Conservation (phyloP, 2,797 vertebrate species). For the Arrhamphus sclerolepis region DNA sequence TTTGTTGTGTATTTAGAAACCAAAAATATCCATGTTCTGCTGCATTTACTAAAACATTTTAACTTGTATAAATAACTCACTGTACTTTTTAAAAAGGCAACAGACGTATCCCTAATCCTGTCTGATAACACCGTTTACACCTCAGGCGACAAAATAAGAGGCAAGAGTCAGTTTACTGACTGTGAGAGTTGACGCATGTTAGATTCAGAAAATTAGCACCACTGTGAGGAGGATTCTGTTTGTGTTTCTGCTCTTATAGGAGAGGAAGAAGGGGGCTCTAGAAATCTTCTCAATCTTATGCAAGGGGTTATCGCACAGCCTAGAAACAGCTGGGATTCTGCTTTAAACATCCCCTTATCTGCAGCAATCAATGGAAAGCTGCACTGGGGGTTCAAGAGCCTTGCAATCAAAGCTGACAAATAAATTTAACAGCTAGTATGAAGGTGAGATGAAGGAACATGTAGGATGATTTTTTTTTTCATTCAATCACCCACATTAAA, state of each 20-base stretch:
- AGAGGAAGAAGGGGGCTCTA: conserved; percentile 26
- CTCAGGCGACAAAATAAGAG: not conserved
- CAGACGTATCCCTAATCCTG: conserved; percentile 22
- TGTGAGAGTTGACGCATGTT: conserved; percentile 55
- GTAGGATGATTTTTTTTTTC: conserved; percentile 8
- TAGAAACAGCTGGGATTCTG: conserved; percentile 67
- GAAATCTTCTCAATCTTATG: conserved; percentile 50
- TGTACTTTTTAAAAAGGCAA: not conserved
- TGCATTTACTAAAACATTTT: conserved; percentile 9
- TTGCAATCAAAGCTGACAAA: conserved; percentile 79
- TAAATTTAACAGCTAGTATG: conserved; percentile 54
- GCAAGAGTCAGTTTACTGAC: conserved; percentile 31
- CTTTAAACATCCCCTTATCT: conserved; percentile 76
- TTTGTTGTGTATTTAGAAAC: conserved; percentile 12
- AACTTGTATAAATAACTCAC: conserved; percentile 23
- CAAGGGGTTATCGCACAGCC: conserved; percentile 49
- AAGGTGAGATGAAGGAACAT: conserved; percentile 18
- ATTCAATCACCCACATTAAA: conserved; percentile 7
- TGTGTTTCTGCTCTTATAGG: conserved; percentile 12
- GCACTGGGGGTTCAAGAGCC: conserved; percentile 49
- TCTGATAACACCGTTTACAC: conserved; percentile 20
- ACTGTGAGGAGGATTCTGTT: conserved; percentile 6
- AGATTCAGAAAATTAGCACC: conserved; percentile 50
- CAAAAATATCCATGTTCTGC: conserved; percentile 1
- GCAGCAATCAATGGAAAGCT: conserved; percentile 71